Percentiles rank a stretch among this genome's conserved stretches.
Conservation (phyloP, 2,113 vertebrate species). For the Pteropus alecto region DNA sequence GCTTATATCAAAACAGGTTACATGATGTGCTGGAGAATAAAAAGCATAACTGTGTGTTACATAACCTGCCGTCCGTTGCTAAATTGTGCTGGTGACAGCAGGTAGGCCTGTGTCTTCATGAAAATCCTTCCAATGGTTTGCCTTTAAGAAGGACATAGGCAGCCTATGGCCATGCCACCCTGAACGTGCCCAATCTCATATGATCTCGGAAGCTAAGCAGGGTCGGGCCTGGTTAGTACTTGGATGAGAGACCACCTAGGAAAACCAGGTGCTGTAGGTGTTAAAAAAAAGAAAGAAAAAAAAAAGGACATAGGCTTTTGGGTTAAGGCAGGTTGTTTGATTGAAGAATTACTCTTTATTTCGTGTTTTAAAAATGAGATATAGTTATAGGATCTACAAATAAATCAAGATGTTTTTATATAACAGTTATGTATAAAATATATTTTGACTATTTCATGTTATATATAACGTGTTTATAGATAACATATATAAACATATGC, state of each 20-base stretch:
- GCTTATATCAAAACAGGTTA: neutral
- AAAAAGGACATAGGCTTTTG: neutral
- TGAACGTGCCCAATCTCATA: no score
- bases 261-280: no score
- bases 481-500: neutral
- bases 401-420: neutral
- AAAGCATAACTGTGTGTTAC: neutral
- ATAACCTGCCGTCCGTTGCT: fast-evolving
- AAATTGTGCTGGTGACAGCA: neutral
- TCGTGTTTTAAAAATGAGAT: neutral
- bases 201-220: no score
- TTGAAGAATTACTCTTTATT: neutral
- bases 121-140: neutral
- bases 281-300: no score
- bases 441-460: neutral
- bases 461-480: neutral
- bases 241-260: no score
- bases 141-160: neutral
- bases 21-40: neutral
- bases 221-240: no score
- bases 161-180: no score
- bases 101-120: neutral
- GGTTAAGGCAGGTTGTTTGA: neutral
- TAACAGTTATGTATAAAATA: neutral
- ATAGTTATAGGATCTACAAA: neutral